Percentiles rank a stretch among this genome's conserved stretches.
Conservation (phyloP, 2,888 invertebrate species). For the Oxycera nigricornis region DNA sequence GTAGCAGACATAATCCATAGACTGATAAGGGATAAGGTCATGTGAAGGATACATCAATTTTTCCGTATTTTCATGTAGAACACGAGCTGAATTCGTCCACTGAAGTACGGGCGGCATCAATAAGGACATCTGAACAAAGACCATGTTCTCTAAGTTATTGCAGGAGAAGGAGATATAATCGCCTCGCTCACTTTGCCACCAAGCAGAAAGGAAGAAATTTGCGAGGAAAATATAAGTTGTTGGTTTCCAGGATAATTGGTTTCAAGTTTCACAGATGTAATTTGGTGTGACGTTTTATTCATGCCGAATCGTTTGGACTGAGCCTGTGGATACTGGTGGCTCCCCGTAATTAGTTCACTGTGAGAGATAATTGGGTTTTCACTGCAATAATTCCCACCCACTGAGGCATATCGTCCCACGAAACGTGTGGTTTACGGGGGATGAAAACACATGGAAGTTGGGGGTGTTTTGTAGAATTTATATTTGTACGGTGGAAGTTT, state of each 20-base stretch:
- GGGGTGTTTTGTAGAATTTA: too few species aligned
- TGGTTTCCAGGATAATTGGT: not conserved
- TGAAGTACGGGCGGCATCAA: not conserved
- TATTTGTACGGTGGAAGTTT: too few species aligned
- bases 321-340: not conserved
- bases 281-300: not conserved
- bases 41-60: not conserved
- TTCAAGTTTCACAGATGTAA: not conserved
- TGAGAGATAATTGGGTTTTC: not conserved
- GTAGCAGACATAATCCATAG: not conserved
- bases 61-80: too few species aligned
- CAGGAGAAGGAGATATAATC: not conserved
- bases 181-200: too few species aligned
- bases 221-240: not conserved
- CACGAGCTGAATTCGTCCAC: not conserved
- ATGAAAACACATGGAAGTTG: too few species aligned
- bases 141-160: not conserved
- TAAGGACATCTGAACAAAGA: not conserved
- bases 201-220: not conserved
- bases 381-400: not conserved
- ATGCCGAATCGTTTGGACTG: not conserved
- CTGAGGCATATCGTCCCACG: not conserved
- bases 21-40: not conserved
- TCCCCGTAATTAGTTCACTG: not conserved
- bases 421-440: too few species aligned